These are phyloP conservation scores for Crotalus helleri DNA, from an alignment of 2,113 vertebrate genomes.

Conservation along the genomic window DNA sequence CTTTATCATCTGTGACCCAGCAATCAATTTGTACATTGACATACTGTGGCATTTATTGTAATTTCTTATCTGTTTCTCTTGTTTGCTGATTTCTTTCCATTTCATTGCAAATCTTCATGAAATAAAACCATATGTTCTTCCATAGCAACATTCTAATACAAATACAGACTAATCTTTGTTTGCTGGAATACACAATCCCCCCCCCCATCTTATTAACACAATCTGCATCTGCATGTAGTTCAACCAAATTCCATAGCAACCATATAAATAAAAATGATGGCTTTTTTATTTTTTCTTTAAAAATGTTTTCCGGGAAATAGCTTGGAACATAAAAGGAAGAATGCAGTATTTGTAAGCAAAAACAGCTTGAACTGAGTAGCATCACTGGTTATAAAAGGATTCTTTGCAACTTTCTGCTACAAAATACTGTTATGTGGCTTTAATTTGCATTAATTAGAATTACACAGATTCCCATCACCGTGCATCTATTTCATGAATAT, in stretches of 20 bases:
- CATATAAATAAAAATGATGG: constrained; percentile 59
- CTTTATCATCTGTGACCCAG: constrained; percentile 12
- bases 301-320: constrained; percentile 50
- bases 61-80: constrained; percentile 59
- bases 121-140: constrained; percentile 74
- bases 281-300: background rate
- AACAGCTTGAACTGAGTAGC: constrained; percentile 24
- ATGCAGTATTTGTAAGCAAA: constrained; percentile 57
- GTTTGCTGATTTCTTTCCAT: constrained; percentile 56
- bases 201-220: constrained; percentile 61
- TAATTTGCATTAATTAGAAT: constrained; percentile 31
- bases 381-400: constrained; percentile 11
- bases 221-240: constrained; percentile 68
- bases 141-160: constrained; percentile 74
- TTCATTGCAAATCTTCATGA: constrained; percentile 63
- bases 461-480: background rate
- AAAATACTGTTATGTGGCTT: background rate
- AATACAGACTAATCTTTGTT: constrained; percentile 69
- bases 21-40: constrained; percentile 52
- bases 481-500: background rate
- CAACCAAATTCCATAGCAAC: constrained; percentile 70
- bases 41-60: constrained; percentile 37
- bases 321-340: constrained; percentile 53
- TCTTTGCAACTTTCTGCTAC: constrained; percentile 3
- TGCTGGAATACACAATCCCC: constrained; percentile 57